Conservation (phyloP, 2,888 invertebrate genomes). For the Leucania comma region DNA sequence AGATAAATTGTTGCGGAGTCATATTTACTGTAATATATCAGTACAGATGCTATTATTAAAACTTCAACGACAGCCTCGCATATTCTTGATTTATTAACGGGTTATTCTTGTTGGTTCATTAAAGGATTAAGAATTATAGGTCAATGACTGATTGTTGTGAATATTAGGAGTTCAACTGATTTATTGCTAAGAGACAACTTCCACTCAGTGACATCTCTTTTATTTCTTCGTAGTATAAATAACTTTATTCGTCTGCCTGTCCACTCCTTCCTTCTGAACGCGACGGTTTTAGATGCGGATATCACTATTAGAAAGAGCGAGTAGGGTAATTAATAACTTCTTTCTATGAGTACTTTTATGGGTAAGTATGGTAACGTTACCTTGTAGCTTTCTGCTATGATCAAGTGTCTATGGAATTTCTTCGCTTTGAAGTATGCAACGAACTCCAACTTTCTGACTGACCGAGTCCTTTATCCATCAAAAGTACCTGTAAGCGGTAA, state of each 20-base stretch:
- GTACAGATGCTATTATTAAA: slow-evolving; percentile 33
- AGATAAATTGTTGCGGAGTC: slow-evolving; percentile 33
- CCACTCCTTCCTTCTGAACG: too few relatives aligned
- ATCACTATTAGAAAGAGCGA: too few relatives aligned
- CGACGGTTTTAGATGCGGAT: too few relatives aligned
- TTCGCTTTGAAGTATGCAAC: neutral
- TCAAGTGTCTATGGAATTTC: neutral
- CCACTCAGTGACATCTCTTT: neutral
- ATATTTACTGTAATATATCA: slow-evolving; percentile 52
- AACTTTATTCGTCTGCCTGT: too few relatives aligned
- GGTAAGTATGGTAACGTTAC: too few relatives aligned
- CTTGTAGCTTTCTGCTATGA: neutral
- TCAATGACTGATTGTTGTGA: neutral
- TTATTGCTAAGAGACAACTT: neutral
- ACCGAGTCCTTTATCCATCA: neutral
- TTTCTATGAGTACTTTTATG: neutral
- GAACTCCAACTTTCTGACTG: neutral
- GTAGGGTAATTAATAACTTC: neutral
- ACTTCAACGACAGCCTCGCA: slow-evolving; percentile 8
- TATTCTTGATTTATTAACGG: slow-evolving; percentile 18
- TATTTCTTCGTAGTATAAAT: too few relatives aligned
- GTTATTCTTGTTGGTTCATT: slow-evolving; percentile 4
- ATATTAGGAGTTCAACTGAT: neutral
- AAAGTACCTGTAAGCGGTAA: neutral
- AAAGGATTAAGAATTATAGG: slow-evolving; percentile 2